A percentile compares a stretch with the other conserved stretches of the same genome.
Conservation (phyloP, 2,888 invertebrate species). For the Pristionchus entomophagus region DNA sequence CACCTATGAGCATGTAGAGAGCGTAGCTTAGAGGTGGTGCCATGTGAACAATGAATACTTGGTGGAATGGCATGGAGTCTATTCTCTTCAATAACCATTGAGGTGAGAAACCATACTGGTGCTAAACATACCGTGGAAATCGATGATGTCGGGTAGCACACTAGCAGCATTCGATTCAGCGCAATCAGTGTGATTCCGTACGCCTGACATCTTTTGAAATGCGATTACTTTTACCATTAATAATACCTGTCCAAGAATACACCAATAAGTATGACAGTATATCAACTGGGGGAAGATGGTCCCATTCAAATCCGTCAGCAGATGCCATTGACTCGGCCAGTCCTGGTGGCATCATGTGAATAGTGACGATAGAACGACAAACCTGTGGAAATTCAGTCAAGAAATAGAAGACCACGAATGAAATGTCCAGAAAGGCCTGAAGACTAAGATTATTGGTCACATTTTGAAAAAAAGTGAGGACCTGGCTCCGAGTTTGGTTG, state of each 20-base stretch:
- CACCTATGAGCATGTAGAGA: background rate
- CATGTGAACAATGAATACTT: background rate
- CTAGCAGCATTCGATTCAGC: background rate
- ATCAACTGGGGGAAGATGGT: background rate
- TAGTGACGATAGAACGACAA: too few species aligned
- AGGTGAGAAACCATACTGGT: too few species aligned
- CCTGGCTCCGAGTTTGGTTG: slow-evolving; percentile 1
- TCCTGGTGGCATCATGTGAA: background rate
- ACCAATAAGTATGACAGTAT: background rate
- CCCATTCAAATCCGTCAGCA: background rate
- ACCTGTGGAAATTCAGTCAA: background rate
- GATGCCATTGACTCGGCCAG: background rate
- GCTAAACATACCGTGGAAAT: background rate
- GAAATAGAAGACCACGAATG: background rate
- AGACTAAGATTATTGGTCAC: too few species aligned
- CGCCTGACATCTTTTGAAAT: too few species aligned
- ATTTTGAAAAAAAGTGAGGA: background rate
- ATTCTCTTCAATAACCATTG: background rate
- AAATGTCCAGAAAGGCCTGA: slow-evolving; percentile 10
- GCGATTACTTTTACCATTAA: background rate
- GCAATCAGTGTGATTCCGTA: background rate
- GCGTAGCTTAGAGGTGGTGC: background rate
- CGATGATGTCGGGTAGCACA: background rate
- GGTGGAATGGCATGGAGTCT: background rate
- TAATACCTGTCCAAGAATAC: background rate